Percentiles rank a stretch among this genome's conserved stretches.
These are phyloP conservation scores for Parauchenoglanis ngamensis DNA, from an alignment of 2,797 vertebrate genomes.

Conservation along the genomic window DNA sequence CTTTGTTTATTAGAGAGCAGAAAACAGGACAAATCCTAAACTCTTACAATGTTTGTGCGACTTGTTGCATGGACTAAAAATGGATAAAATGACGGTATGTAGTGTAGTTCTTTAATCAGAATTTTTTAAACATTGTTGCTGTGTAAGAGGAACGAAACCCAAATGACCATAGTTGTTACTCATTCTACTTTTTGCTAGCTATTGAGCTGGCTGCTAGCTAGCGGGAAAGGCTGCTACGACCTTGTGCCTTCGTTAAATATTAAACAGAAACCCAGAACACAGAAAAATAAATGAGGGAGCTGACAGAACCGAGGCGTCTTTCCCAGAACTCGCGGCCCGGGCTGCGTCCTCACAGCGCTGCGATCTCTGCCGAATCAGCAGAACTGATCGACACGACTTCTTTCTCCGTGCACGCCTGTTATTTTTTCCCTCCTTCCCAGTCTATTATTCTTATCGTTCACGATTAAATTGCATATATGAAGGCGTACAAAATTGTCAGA, in stretches of 20 bases:
- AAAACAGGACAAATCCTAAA: not conserved
- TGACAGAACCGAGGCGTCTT: conserved; percentile 12
- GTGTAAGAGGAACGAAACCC: not conserved
- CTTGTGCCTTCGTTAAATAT: not conserved
- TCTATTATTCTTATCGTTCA: conserved; percentile 27
- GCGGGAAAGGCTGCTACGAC: not conserved
- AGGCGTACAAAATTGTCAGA: conserved; percentile 32
- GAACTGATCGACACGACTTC: conserved; percentile 3
- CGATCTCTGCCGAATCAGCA: conserved; percentile 37
- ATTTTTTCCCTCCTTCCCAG: not conserved
- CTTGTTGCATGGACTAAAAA: not conserved
- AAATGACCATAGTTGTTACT: not conserved
- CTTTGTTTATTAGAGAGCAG: not conserved
- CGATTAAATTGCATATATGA: conserved; percentile 17
- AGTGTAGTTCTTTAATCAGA: not conserved
- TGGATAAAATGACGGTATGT: not conserved
- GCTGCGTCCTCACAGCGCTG: conserved; percentile 22
- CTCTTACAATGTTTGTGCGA: not conserved
- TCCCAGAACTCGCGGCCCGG: conserved; percentile 11
- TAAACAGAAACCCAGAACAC: not conserved
- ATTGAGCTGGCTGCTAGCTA: not conserved
- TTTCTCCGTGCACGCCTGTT: not conserved
- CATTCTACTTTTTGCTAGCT: not conserved
- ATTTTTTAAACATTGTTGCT: not conserved
- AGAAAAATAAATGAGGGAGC: not conserved